phyloP scores from a whole-genome alignment of 2,113 vertebrate genomes.

The Myrmecophaga tridactyla region DNA sequence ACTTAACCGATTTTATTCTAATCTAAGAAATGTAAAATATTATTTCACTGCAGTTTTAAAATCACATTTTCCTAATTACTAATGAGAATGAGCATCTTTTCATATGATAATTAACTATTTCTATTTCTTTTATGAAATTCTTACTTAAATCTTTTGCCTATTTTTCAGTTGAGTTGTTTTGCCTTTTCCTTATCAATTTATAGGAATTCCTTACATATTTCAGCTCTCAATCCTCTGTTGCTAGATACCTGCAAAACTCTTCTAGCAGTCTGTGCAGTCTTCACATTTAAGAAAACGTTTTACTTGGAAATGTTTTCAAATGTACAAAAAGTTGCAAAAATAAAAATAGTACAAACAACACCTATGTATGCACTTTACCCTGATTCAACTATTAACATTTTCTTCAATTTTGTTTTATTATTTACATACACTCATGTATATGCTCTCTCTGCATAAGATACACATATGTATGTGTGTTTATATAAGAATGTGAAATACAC shows the following conservation, averaged over 20 bases:
- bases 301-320: slow-evolving; percentile 1
- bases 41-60: neutral
- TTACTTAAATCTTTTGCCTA: neutral
- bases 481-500: neutral
- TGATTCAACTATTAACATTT: slow-evolving; percentile 17
- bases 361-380: neutral
- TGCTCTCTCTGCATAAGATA: neutral
- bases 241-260: neutral
- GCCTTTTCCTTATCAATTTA: slow-evolving; percentile 29
- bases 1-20: neutral
- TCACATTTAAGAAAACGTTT: slow-evolving; percentile 1
- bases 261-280: neutral
- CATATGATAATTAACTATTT: neutral
- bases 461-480: neutral
- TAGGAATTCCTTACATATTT: neutral
- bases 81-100: neutral
- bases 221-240: neutral
- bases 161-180: neutral
- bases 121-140: neutral
- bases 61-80: neutral
- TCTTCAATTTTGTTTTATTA: neutral
- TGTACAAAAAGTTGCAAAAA: neutral
- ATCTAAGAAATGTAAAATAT: neutral
- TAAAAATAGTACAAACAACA: neutral
- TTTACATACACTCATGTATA: neutral